These are phyloP conservation scores for Acronicta leporina DNA, from an alignment of 2,888 invertebrate species.

Conservation along the genomic window DNA sequence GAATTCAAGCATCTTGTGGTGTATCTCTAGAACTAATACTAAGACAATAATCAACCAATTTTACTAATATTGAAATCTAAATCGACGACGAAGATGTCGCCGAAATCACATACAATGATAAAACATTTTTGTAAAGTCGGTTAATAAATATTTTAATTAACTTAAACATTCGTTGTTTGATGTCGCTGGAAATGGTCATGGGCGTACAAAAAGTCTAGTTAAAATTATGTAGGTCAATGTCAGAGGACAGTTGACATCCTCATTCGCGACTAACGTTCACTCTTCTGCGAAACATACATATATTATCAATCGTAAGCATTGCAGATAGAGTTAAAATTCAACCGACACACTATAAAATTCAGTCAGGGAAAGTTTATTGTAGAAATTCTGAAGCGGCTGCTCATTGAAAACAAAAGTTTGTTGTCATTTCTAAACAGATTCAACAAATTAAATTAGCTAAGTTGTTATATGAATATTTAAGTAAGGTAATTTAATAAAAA, in stretches of 20 bases:
- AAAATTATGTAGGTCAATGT: conserved; percentile 84
- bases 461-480: conserved; percentile 4
- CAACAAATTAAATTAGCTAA: conserved; percentile 26
- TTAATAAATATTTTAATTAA: neutral
- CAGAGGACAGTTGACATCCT: conserved; percentile 76
- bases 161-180: conserved; percentile 17
- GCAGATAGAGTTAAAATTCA: conserved; percentile 70
- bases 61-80: too few species aligned
- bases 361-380: conserved; percentile 51
- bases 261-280: conserved; percentile 62
- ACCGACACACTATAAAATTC: conserved; percentile 41
- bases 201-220: conserved; percentile 65
- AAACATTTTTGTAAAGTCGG: too few species aligned
- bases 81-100: too few species aligned
- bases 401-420: conserved; percentile 58
- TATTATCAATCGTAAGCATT: conserved; percentile 73
- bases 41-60: too few species aligned
- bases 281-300: conserved; percentile 58
- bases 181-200: conserved; percentile 51
- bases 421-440: conserved; percentile 42
- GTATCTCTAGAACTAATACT: too few species aligned
- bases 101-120: too few species aligned
- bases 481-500: neutral
- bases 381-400: conserved; percentile 50
- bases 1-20: too few species aligned